Base-by-base conservation (phyloP, 2,888 invertebrate species). In the Meandrusa payeni region DNA sequence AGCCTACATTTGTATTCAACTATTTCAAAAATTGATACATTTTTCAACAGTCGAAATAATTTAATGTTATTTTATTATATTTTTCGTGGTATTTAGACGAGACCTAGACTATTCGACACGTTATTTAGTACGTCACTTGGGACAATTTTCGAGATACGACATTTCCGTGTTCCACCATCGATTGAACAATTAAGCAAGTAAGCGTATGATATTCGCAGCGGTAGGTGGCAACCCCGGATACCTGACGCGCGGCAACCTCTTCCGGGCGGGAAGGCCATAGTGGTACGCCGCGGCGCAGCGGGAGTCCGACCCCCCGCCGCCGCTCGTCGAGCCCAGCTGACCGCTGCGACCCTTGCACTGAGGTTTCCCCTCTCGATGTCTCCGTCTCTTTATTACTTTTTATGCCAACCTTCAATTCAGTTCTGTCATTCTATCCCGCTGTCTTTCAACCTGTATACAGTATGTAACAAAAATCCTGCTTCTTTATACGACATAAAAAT, bases 221-320 rank as follows among this genome's bases (percentile, higher is more conserved):
- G 48, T 51, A 40, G 55, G 59, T 27, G 59, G 54, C 44, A 53
- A 50, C 52, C 55, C 54, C 48, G 55, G 50, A 48, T 55, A 37
- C 44, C 46, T 36, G 39, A 11, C 54, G 55, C 62, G 67, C 53
- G 56, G 61, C 46, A 55, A 53, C 22, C 55, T 46, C 46, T 59
- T 65, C 52, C 58, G 44, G 19, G 64, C 68, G 48, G 78, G 81
- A 51, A 76, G 81, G 34, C 65, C 77, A 59, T 81, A 81, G 82
- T 59, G 72, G 32, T 47, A 59, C 64, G 66, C 68, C 65, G 74
- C 78, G 80, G 74, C 71, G 69, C 52, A 41, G 47, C 54, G 47
- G 52, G 47, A 41, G 37, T 43, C 27, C 42, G 43, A 28, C 48
- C 38, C 39, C 46, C 46, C 47, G 40, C 41, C 46, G 44, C 44